Percentiles rank a stretch among this genome's conserved stretches.
These are phyloP conservation scores for Macropus fuliginosus DNA, from an alignment of 2,797 vertebrate genomes.

Conservation along the genomic window DNA sequence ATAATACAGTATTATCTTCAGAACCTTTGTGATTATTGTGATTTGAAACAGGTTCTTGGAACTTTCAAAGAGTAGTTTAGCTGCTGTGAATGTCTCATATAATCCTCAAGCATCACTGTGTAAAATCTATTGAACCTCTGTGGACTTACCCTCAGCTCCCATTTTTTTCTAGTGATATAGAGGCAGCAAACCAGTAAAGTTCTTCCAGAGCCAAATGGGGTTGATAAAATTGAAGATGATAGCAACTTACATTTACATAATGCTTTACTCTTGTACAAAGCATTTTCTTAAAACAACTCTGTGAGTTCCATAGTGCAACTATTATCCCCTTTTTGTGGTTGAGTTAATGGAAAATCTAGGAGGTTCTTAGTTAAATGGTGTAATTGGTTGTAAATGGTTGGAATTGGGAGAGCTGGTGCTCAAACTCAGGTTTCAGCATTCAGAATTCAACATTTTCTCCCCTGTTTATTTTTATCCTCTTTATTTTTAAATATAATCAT, in stretches of 20 bases:
- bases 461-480: background rate
- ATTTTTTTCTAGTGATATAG: background rate
- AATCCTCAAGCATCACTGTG: background rate
- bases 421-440: background rate
- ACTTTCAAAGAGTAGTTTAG: background rate
- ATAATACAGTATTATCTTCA: background rate
- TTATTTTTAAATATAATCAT: background rate
- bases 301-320: background rate
- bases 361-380: background rate
- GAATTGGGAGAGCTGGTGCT: background rate
- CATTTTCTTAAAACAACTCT: background rate
- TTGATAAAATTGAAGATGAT: background rate
- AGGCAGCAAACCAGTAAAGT: background rate
- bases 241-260: background rate
- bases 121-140: background rate
- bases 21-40: background rate
- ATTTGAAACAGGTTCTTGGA: background rate
- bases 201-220: background rate
- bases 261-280: background rate
- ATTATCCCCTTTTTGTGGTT: background rate
- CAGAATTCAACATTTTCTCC: background rate
- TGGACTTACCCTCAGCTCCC: background rate
- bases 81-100: background rate
- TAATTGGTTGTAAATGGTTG: no score
- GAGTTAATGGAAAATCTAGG: background rate